Percentiles rank a stretch among this genome's conserved stretches.
These are phyloP conservation scores for Anhinga rufa DNA, from an alignment of 2,113 vertebrate genomes.

Conservation along the genomic window DNA sequence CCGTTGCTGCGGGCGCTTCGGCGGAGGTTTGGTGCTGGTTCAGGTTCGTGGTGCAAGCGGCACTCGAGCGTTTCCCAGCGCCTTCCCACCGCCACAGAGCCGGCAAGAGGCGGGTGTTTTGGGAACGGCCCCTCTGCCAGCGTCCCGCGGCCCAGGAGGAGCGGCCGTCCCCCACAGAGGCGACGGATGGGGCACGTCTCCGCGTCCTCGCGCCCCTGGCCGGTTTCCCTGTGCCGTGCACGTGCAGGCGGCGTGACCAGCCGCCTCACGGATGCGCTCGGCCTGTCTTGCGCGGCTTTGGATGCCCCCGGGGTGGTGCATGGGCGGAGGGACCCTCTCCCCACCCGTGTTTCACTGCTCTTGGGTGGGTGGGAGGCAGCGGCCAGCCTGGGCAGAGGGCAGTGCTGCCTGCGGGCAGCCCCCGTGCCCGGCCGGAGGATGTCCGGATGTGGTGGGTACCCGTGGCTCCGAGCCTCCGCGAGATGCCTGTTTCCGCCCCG, in stretches of 20 bases:
- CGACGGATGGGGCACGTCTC: too few relatives aligned
- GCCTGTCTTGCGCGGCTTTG: not conserved
- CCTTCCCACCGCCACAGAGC: not conserved
- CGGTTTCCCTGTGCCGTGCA: fast-evolving
- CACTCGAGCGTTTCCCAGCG: fast-evolving
- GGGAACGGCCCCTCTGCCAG: too few relatives aligned
- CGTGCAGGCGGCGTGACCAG: not conserved
- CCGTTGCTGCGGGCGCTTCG: fast-evolving
- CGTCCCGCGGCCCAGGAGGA: too few relatives aligned
- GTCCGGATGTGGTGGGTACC: fast-evolving
- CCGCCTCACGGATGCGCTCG: fast-evolving
- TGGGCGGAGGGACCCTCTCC: not conserved
- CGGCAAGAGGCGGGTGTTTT: fast-evolving
- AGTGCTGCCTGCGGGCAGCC: not conserved
- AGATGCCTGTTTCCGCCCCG: not conserved
- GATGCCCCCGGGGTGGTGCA: fast-evolving
- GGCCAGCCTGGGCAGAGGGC: not conserved
- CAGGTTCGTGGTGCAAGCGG: fast-evolving
- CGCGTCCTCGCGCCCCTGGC: too few relatives aligned
- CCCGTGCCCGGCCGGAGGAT: not conserved
- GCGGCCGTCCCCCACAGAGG: too few relatives aligned
- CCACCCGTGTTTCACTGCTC: fast-evolving
- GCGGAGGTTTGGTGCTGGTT: not conserved
- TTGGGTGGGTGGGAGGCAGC: not conserved
- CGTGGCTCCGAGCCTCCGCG: fast-evolving